These are phyloP conservation scores for Matsumyia berberina DNA, from an alignment of 2,888 invertebrate species.

Conservation along the genomic window DNA sequence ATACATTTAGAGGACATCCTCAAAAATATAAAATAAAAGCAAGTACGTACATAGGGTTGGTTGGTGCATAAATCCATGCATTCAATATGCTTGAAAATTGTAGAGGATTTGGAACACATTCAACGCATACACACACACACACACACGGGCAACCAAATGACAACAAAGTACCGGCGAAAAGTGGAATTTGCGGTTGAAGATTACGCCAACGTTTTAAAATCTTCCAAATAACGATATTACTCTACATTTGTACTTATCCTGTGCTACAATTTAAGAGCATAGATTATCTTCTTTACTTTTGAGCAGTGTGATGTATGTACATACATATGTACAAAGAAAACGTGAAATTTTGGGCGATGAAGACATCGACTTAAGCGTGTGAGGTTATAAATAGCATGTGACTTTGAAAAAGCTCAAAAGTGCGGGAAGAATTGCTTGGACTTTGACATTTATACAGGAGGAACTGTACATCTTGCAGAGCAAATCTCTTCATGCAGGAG, in stretches of 20 bases:
- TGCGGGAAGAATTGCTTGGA: no score
- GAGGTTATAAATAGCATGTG: no score
- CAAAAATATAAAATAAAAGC: slow-evolving; percentile 43
- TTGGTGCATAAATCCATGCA: slow-evolving; percentile 64
- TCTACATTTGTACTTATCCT: slow-evolving; percentile 50
- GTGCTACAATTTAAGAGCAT: slow-evolving; percentile 38
- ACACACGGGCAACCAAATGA: slow-evolving; percentile 31
- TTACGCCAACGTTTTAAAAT: slow-evolving; percentile 60
- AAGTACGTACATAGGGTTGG: slow-evolving; percentile 25
- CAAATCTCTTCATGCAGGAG: no score
- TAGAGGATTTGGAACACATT: slow-evolving; percentile 12
- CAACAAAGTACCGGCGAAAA: slow-evolving; percentile 61
- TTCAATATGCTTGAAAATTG: slow-evolving; percentile 59
- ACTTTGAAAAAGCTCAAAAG: no score
- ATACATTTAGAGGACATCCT: slow-evolving; percentile 58
- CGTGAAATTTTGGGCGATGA: background rate
- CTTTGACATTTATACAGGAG: no score
- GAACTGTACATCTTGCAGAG: no score
- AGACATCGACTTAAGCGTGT: no score
- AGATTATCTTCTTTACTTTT: slow-evolving; percentile 42
- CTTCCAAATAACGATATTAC: slow-evolving; percentile 51
- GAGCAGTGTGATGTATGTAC: background rate
- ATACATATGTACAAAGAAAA: background rate
- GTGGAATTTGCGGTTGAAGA: slow-evolving; percentile 66
- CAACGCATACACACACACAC: background rate